A percentile compares a stretch with the other conserved stretches of the same genome.
These are phyloP conservation scores for Pimephales promelas DNA, from an alignment of 2,113 vertebrate genomes.

Conservation along the genomic window DNA sequence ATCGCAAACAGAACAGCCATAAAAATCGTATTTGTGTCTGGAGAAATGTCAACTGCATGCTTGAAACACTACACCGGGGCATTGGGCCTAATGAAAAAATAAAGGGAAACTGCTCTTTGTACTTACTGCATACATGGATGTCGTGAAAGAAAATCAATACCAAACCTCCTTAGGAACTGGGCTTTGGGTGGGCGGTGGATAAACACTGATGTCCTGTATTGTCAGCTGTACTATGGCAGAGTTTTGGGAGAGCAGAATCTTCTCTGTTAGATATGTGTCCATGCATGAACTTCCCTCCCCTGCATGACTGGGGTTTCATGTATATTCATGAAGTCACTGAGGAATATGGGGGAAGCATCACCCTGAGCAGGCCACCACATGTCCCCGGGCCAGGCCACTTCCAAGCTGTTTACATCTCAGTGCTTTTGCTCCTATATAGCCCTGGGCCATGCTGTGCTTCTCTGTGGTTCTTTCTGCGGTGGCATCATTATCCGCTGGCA, in stretches of 20 bases:
- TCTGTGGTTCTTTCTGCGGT: constrained; percentile 2
- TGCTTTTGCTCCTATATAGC: constrained; percentile 39
- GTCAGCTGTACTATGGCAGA: constrained; percentile 43
- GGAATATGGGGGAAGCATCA: constrained; percentile 65
- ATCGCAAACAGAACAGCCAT: constrained; percentile 24
- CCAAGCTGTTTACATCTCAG: constrained; percentile 59
- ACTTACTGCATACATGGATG: constrained; percentile 67
- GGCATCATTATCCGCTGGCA: constrained; percentile 31
- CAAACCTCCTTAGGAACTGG: constrained; percentile 63
- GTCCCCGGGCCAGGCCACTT: constrained; percentile 50
- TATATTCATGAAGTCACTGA: constrained; percentile 63
- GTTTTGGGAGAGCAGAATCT: neutral
- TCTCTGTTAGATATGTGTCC: constrained; percentile 2
- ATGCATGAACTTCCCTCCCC: neutral
- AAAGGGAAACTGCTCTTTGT: constrained; percentile 67
- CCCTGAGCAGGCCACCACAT: constrained; percentile 26
- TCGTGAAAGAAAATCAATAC: constrained; percentile 72
- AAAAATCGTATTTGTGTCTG: constrained; percentile 42
- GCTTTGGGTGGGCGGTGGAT: constrained; percentile 50
- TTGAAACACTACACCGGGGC: constrained; percentile 34
- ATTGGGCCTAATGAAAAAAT: constrained; percentile 58
- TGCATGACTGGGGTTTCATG: neutral
- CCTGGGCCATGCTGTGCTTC: constrained; percentile 29
- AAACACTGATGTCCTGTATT: constrained; percentile 57
- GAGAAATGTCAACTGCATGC: constrained; percentile 38